Percentiles rank a stretch among this genome's conserved stretches.
Conservation (phyloP, 2,113 vertebrate genomes). For the Cryptomyrus ogoouensis region DNA sequence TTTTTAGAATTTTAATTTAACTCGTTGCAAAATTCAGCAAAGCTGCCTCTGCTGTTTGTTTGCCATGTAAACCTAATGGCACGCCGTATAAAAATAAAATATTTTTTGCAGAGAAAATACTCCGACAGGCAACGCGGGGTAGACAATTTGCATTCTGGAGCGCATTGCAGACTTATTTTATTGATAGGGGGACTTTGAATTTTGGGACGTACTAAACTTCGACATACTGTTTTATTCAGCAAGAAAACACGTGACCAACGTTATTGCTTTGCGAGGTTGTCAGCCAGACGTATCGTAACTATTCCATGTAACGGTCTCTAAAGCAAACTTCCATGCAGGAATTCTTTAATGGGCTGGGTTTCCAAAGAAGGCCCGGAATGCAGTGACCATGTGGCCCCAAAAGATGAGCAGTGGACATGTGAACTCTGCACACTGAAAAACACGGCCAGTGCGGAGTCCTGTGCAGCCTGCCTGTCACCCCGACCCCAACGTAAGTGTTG, state of each 20-base stretch:
- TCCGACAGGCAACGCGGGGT: background rate
- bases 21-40: background rate
- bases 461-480: slow-evolving; percentile 78
- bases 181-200: background rate
- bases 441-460: slow-evolving; percentile 60
- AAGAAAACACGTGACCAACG: background rate
- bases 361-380: slow-evolving; percentile 35
- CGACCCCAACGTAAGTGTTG: slow-evolving; percentile 67
- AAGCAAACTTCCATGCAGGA: slow-evolving; percentile 71
- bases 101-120: background rate
- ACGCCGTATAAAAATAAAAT: background rate
- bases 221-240: background rate
- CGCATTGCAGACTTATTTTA: background rate
- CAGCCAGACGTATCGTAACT: background rate
- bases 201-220: background rate
- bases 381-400: slow-evolving; percentile 56
- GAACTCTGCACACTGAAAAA: slow-evolving; percentile 79
- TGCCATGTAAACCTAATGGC: slow-evolving; percentile 16
- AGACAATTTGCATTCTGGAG: background rate
- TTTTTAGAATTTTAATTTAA: slow-evolving; percentile 49
- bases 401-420: slow-evolving; percentile 83
- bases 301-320: slow-evolving; percentile 19
- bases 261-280: background rate
- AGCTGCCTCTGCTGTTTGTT: slow-evolving; percentile 30
- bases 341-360: slow-evolving; percentile 61